phyloP scores from a whole-genome alignment of 2,888 invertebrate genomes.

The Coleophora flavipennella region DNA sequence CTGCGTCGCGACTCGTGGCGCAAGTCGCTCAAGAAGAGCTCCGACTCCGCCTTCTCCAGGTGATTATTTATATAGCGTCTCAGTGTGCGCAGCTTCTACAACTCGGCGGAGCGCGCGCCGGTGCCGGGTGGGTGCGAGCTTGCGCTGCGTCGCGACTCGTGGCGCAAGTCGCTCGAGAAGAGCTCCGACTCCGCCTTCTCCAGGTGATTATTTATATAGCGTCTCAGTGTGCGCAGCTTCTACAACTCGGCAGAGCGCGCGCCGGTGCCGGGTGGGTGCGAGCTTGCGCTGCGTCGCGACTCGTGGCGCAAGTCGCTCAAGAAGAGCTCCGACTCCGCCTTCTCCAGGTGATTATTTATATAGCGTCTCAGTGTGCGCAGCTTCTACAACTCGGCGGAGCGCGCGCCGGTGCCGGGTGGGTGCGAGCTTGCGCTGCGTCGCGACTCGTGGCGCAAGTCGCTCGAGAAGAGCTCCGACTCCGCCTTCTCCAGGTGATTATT shows the following conservation, averaged over 20 bases:
- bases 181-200: conserved; percentile 95
- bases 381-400: conserved; percentile 94
- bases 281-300: conserved; percentile 78
- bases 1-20: conserved; percentile 90
- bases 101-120: conserved; percentile 84
- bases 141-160: conserved; percentile 83
- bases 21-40: conserved; percentile 92
- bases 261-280: conserved; percentile 53
- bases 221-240: too few species aligned
- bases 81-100: conserved; percentile 99
- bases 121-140: conserved; percentile 57
- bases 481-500: conserved; percentile 91
- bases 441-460: conserved; percentile 92
- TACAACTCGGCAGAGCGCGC: conserved; percentile 91
- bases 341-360: conserved; percentile 83
- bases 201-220: conserved; percentile 77
- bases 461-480: conserved; percentile 93
- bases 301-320: conserved; percentile 95
- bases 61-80: conserved; percentile 66
- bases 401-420: conserved; percentile 64
- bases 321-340: conserved; percentile 92
- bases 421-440: conserved; percentile 77
- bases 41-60: conserved; percentile 95
- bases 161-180: conserved; percentile 93
- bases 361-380: too few species aligned